phyloP scores from a whole-genome alignment of 2,888 invertebrate species.

The Strigamia maritima region DNA sequence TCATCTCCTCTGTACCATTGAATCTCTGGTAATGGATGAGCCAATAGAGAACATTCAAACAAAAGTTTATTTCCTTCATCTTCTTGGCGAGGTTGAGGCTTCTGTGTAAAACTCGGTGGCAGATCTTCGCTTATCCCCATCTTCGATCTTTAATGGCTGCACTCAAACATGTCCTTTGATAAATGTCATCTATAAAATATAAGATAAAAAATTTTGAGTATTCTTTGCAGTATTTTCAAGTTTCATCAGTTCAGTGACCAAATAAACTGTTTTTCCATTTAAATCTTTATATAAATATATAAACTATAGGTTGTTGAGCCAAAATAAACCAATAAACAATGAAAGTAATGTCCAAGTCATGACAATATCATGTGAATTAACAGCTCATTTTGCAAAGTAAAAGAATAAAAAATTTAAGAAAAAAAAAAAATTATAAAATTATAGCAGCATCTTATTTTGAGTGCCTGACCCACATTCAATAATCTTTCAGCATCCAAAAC shows the following conservation, averaged over 20 bases:
- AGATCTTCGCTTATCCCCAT: conserved; percentile 90
- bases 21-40: conserved; percentile 84
- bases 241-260: neutral
- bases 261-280: neutral
- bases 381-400: neutral
- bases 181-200: neutral
- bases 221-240: neutral
- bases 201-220: neutral
- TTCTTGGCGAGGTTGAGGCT: conserved; percentile 93
- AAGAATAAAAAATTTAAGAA: neutral
- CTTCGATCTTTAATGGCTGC: neutral
- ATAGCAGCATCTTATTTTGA: neutral
- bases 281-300: neutral
- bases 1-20: conserved; percentile 88
- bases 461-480: conserved; percentile 6
- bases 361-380: neutral
- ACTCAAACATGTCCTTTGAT: neutral
- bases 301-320: neutral
- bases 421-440: neutral
- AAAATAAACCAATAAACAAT: neutral
- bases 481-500: conserved; percentile 3
- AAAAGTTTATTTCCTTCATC: conserved; percentile 92
- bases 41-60: conserved; percentile 87
- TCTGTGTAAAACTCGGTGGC: conserved; percentile 97
- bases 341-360: neutral